Base-by-base conservation (phyloP, 2,113 vertebrate species). In the Tinamus guttatus region DNA sequence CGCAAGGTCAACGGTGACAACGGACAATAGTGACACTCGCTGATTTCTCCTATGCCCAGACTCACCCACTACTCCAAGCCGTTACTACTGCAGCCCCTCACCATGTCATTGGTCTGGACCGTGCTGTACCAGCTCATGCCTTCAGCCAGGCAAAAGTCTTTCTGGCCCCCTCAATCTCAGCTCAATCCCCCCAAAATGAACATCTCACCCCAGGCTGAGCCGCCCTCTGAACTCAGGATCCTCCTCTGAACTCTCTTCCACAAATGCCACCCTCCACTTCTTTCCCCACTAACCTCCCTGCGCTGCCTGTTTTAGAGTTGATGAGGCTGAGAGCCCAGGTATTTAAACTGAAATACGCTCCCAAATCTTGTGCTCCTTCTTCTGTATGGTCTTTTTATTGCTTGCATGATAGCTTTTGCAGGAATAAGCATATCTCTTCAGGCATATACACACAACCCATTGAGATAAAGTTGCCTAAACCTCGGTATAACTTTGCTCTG, bases 251-350 rank as follows among this genome's bases (percentile, higher is more conserved):
- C 32, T 81, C 56, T 13, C 4, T 77, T 79, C 25, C 47, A 79
- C 32, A 75, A 93, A 71, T 30, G 30, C 25, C 62, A 49, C 76
- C 62, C 83, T 94, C 43, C 83, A 54, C 36, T 92, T n/a, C 69
- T 86, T 25, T 40, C 80, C 30, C 19, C 28, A 51, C 11, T 16
- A 63, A 73, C 56, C 34, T 89, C 60, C 54, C 78, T 8, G 52
- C 2, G 17, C 32, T 30, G 18, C 58, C 88, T 54, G 12, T 4
- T 60, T 71, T 24, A 71, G 22, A 93, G 64, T 51, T 86, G 68
- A 71, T 18, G 11, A 7, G 80, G 22, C 56, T 67, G 5, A 60
- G 34, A 78, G 58, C 13, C 69, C 0, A 27, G 0, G 0, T 8
- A 43, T 54, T 59, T 78, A 68, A 80, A 81, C 68, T 21, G 9